phyloP scores from a whole-genome alignment of 1,140 invertebrate genomes.

The Ladona fulva region DNA sequence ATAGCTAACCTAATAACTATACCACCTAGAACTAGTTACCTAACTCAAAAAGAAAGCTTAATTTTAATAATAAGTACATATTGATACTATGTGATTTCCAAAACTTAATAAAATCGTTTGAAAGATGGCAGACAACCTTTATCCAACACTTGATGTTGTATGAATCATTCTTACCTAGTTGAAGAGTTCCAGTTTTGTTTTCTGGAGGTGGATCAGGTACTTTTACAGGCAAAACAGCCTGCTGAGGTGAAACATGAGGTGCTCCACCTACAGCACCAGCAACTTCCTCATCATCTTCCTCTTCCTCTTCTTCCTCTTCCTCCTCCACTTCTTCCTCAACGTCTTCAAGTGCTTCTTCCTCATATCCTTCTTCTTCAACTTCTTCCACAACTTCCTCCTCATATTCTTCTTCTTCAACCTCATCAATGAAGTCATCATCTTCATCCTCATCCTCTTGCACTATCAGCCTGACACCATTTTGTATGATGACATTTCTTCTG shows the following conservation, averaged over 20 bases:
- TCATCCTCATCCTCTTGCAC: not conserved
- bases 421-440: not conserved
- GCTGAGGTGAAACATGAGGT: constrained; percentile 7
- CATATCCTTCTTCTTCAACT: not conserved
- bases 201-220: not conserved
- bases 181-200: constrained; percentile 16
- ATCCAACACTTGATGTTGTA: no score
- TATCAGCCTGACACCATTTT: not conserved
- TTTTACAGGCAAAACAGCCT: not conserved
- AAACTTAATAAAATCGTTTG: no score
- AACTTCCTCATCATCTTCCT: constrained; percentile 15
- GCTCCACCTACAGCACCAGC: not conserved
- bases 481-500: not conserved
- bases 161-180: constrained; percentile 4
- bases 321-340: constrained; percentile 21
- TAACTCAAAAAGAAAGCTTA: no score
- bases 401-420: not conserved
- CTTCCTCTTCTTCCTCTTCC: constrained; percentile 16
- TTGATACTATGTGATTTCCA: no score
- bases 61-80: no score
- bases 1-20: no score
- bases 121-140: no score
- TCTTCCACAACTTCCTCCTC: not conserved
- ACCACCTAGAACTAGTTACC: no score
- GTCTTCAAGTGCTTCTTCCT: constrained; percentile 13